Evolutionary conservation across 2,113 vertebrate genomes (phyloP), one percentile per base, ranked within the genome.

Genomic region (Telmatochromis sp.): DNA sequence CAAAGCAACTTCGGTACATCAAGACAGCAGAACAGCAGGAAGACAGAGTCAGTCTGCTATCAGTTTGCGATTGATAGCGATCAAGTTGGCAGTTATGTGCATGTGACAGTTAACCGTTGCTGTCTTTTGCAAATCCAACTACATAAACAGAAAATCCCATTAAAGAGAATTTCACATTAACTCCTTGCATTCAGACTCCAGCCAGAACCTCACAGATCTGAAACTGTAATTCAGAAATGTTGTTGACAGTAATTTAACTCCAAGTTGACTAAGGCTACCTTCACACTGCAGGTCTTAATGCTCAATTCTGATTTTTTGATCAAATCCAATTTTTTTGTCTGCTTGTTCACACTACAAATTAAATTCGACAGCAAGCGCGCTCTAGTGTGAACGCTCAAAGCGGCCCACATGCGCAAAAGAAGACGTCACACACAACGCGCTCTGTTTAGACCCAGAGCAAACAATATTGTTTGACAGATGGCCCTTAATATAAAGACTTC

Each of bases 311-410:
- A 40, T 40, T 40, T 40, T 40, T 40, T 11, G 35, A 37, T 37
- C 35, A 37, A 37, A 37, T 37, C 35, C 35, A 10, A 11, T 40
- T 40, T 40, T 40, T 40, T 40, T 0, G 9, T 37, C 35, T 37
- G 35, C 35, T 37, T 37, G 35, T 37, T 10, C 35, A 37, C 4
- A 37, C 4, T 37, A 37, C 35, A 37, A 37, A 37, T 37, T 10
- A 37, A 37, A 37, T 37, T 0, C 0, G 35, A 10, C 35, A 37
- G 35, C 35, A 37, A 37, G 10, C 9, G 4, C 9, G 0, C 35
- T 37, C 35, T 37, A 37, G 35, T 37, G 35, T 37, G 35, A 37
- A 37, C 2, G 9, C 35, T 37, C 9, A 37, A 37, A 37, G 0
- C 4, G 0, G 9, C 35, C 4, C 9, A 9, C 35, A 37, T 37